Base-by-base conservation (phyloP, 2,888 invertebrate species). In the Rhopalosiphum nymphaeae region DNA sequence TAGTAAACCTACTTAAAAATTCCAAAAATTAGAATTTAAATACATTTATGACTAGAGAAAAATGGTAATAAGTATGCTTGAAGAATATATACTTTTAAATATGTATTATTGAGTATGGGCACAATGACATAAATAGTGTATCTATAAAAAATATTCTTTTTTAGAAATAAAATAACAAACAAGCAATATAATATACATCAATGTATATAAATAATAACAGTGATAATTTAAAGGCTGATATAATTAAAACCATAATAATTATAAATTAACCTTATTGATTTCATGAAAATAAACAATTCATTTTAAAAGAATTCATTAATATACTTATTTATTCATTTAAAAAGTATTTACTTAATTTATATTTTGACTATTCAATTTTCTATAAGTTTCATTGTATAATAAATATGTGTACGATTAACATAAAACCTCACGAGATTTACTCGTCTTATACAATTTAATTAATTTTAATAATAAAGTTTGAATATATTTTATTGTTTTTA, bases 181-280 rank as follows among this genome's bases (percentile, higher is more conserved):
- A 42, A 26, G 90, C 90, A 90, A 90, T 90, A 46, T 16, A 90
- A 46, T 21, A 46, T 46, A 46, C 90, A 90, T 46, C 25, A 61
- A n/a, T 67, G 46, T 11, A 26, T 67, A n/a, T 61, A 61, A 61
- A 61, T 90, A 90, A 67, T n/a, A 67, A 67, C 16, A 13, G 44
- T 46, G 1, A 67, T 7, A 46, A 46, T 29, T 21, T 44, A 29
- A 42, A 61, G 89, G 89, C 89, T 29, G 61, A 78, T 78, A 36
- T 21, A 9, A 78, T 9, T 9, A 36, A 21, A 36, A 21, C 67
- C 7, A 78, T 78, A 36, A 78, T 78, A 36, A 78, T 7, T 53
- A 46, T 7, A 46, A 13, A 53, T 53, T 36, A 21, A 21, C 21
- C 21, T 36, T 21, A 78, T 78, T n/a, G 1, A 21, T 78, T 78